Percentiles rank a stretch among this genome's conserved stretches.
These are phyloP conservation scores for Philhelius pedissequus DNA, from an alignment of 2,888 invertebrate genomes.

Conservation along the genomic window DNA sequence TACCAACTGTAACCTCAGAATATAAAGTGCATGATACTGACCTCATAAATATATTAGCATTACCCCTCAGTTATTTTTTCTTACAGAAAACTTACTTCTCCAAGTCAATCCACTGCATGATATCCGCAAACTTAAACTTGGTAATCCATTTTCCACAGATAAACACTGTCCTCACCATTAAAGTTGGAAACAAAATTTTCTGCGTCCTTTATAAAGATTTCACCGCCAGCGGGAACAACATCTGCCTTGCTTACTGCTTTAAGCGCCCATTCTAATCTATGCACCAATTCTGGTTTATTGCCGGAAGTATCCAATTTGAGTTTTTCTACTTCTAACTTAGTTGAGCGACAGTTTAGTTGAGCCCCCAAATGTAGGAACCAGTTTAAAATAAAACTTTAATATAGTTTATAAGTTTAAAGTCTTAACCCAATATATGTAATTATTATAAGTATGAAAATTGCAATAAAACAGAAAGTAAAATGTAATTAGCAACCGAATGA, in stretches of 20 bases:
- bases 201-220: neutral
- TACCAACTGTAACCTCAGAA: neutral
- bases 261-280: neutral
- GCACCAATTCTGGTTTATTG: neutral
- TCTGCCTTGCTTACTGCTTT: neutral
- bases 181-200: neutral
- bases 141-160: neutral
- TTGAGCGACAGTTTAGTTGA: no score
- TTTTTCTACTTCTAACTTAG: no score
- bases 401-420: no score
- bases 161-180: neutral
- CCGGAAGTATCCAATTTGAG: no score
- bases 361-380: no score
- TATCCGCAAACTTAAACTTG: neutral
- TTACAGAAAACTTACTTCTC: slow-evolving; percentile 7
- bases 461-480: no score
- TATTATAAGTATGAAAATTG: no score
- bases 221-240: neutral
- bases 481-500: no score
- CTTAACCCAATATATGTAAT: no score
- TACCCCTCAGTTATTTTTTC: neutral
- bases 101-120: neutral
- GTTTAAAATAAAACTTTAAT: no score
- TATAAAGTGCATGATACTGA: neutral
- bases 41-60: neutral